These are phyloP conservation scores for Peromyscus aztecus DNA, from an alignment of 2,797 vertebrate species.

Conservation along the genomic window DNA sequence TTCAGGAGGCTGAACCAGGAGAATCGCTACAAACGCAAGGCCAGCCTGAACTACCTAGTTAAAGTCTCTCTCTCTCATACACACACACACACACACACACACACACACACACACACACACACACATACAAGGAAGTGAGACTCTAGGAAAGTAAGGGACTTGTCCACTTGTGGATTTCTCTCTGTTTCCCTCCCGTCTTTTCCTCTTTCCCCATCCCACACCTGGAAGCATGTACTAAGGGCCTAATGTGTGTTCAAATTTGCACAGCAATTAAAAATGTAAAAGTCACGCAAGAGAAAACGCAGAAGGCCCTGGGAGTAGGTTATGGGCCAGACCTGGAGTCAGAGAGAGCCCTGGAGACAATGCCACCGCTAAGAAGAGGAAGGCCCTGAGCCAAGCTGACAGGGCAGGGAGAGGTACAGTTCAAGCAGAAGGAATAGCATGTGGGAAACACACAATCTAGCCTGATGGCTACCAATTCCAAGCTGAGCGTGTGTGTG, in stretches of 20 bases:
- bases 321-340: not conserved
- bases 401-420: not conserved
- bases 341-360: not conserved
- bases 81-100: no score
- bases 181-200: not conserved
- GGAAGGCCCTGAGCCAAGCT: not conserved
- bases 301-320: not conserved
- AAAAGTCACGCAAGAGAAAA: not conserved
- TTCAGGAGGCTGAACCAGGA: not conserved
- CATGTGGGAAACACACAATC: not conserved
- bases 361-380: not conserved
- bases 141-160: not conserved
- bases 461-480: not conserved
- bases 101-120: not conserved
- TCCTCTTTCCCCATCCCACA: not conserved
- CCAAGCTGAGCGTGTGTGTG: not conserved
- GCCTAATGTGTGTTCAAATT: not conserved
- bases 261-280: not conserved
- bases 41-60: not conserved
- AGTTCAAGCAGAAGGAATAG: not conserved
- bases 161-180: not conserved
- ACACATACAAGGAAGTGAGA: not conserved
- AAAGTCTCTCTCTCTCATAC: not conserved
- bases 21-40: not conserved
- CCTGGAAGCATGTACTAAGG: not conserved